phyloP scores from a whole-genome alignment of 1,140 invertebrate species.

The Lamellibrachia luymesi region DNA sequence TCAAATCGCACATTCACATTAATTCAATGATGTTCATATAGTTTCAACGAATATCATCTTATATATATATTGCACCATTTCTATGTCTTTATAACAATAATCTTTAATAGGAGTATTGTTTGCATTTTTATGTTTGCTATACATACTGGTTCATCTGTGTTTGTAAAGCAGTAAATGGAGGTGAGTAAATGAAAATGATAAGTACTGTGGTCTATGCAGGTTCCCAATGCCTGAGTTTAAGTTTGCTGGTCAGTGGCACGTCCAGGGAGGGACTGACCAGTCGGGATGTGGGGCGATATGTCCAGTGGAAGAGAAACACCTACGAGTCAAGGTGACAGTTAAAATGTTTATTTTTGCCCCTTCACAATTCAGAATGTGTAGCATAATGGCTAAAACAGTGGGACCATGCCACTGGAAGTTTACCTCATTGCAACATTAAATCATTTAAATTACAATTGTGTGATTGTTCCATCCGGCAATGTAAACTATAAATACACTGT shows the following conservation, averaged over 20 bases:
- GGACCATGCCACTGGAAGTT: background rate
- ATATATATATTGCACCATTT: too few species aligned
- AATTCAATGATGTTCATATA: too few species aligned
- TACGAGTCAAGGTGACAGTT: conserved; percentile 40
- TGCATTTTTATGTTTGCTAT: background rate
- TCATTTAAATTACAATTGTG: background rate
- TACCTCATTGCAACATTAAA: background rate
- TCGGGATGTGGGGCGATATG: conserved; percentile 35
- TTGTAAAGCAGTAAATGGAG: background rate
- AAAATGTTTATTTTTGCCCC: background rate
- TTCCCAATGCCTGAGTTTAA: conserved; percentile 59
- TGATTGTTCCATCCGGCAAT: background rate
- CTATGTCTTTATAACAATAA: too few species aligned
- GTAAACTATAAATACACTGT: background rate
- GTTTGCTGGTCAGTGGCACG: conserved; percentile 57
- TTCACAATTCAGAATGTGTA: background rate
- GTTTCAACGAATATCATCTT: too few species aligned
- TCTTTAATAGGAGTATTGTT: too few species aligned
- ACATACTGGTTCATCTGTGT: background rate
- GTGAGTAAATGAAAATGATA: background rate
- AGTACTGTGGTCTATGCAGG: conserved; percentile 43
- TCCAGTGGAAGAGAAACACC: conserved; percentile 38
- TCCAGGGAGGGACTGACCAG: conserved; percentile 35
- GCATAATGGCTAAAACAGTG: too few species aligned
- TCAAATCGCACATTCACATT: too few species aligned